A percentile compares a stretch with the other conserved stretches of the same genome.
These are phyloP conservation scores for Falco columbarius DNA, from an alignment of 2,797 vertebrate species.

Conservation along the genomic window DNA sequence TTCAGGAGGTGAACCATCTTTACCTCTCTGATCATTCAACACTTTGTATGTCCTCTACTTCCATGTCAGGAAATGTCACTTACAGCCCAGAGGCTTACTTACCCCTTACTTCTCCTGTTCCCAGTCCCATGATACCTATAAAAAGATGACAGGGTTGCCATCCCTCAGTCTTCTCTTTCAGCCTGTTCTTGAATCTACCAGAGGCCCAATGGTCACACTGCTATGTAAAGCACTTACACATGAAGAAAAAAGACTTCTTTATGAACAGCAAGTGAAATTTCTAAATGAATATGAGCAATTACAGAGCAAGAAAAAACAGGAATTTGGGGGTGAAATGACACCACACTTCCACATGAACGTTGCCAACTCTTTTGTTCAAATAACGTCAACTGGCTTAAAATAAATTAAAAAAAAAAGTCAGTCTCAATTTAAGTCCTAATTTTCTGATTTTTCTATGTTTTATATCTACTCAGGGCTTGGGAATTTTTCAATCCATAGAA, in stretches of 20 bases:
- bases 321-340: neutral
- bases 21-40: neutral
- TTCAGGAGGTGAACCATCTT: neutral
- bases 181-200: neutral
- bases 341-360: neutral
- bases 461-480: neutral
- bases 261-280: neutral
- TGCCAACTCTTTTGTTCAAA: neutral
- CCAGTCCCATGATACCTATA: neutral
- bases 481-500: neutral
- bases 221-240: rapidly evolving
- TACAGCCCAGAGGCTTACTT: neutral
- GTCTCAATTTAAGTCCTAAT: neutral
- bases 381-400: neutral
- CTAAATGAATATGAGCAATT: neutral
- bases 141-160: neutral
- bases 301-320: neutral
- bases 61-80: neutral
- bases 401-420: neutral
- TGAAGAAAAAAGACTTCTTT: neutral
- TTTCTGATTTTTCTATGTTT: neutral
- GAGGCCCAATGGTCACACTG: neutral
- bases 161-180: neutral
- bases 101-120: neutral
- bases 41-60: neutral